Conservation (phyloP, 2,888 invertebrate species). For the Nomada ferruginata region DNA sequence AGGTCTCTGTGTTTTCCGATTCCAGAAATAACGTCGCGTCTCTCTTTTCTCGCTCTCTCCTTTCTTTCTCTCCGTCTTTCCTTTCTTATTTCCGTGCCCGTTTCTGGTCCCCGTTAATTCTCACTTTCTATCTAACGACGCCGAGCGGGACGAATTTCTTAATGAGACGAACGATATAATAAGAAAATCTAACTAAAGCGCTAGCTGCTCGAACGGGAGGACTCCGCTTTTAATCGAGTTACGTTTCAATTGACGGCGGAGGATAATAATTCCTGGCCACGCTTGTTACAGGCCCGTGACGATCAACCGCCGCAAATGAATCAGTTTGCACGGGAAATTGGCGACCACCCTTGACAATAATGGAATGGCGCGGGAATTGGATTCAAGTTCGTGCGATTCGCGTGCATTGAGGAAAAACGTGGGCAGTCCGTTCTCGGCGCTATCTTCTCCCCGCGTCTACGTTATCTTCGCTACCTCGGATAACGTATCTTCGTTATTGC, state of each 20-base stretch:
- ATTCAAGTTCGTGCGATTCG: constrained; percentile 18
- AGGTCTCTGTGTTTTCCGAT: constrained; percentile 53
- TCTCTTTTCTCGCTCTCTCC: background rate
- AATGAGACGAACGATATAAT: constrained; percentile 62
- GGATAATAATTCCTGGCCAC: constrained; percentile 4
- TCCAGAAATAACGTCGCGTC: constrained; percentile 63
- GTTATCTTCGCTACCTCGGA: constrained; percentile 40
- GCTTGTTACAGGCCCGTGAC: too few relatives aligned
- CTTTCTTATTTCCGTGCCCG: constrained; percentile 26
- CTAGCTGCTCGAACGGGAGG: background rate
- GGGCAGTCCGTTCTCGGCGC: constrained; percentile 11
- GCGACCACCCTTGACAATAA: background rate
- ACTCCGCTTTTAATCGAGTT: background rate
- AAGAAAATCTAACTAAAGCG: constrained; percentile 6
- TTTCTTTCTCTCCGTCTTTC: background rate
- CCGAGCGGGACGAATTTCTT: constrained; percentile 54
- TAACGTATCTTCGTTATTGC: constrained; percentile 54
- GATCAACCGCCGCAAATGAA: too few relatives aligned
- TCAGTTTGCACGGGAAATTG: background rate
- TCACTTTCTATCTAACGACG: constrained; percentile 39
- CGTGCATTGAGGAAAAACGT: constrained; percentile 48
- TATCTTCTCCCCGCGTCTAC: constrained; percentile 23
- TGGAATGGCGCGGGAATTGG: background rate
- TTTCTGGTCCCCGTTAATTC: constrained; percentile 58
- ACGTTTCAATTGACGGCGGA: background rate